Conservation (phyloP, 2,888 invertebrate genomes). For the Pammene aurita region DNA sequence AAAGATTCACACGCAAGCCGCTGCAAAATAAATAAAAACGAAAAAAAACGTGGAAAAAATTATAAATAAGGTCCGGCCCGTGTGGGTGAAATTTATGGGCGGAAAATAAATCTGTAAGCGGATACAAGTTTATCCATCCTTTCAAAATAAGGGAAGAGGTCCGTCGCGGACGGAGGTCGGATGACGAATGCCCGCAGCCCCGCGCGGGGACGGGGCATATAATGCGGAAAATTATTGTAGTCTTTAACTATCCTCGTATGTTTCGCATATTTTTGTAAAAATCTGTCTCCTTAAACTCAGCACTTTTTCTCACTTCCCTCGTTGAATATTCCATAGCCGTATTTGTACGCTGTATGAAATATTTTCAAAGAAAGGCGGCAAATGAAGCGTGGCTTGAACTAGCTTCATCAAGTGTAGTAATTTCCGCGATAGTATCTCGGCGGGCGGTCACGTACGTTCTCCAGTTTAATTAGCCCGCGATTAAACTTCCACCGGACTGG, state of each 20-base stretch:
- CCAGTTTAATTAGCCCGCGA: constrained; percentile 71
- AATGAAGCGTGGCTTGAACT: constrained; percentile 25
- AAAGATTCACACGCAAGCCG: constrained; percentile 29
- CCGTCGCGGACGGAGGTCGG: constrained; percentile 61
- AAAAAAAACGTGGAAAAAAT: constrained; percentile 46
- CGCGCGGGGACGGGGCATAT: constrained; percentile 73
- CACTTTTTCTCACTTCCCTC: constrained; percentile 7
- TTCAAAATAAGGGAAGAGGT: constrained; percentile 68
- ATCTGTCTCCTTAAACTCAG: constrained; percentile 18
- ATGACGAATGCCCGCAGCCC: constrained; percentile 74
- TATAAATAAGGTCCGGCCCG: constrained; percentile 36
- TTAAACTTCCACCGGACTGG: constrained; percentile 62
- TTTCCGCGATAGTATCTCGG: constrained; percentile 49
- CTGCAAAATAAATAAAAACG: constrained; percentile 33
- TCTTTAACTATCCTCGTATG: constrained; percentile 71
- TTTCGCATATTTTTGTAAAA: constrained; percentile 51
- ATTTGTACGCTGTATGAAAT: constrained; percentile 13
- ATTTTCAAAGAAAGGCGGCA: constrained; percentile 11
- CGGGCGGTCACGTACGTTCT: constrained; percentile 62
- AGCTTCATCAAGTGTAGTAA: constrained; percentile 38
- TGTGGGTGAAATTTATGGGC: constrained; percentile 61
- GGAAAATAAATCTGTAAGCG: constrained; percentile 71
- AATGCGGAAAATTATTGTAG: constrained; percentile 81
- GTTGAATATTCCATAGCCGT: constrained; percentile 1
- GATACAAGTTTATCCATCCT: constrained; percentile 72